Conservation (phyloP, 2,797 vertebrate species). For the Pyrocephalus nanus region DNA sequence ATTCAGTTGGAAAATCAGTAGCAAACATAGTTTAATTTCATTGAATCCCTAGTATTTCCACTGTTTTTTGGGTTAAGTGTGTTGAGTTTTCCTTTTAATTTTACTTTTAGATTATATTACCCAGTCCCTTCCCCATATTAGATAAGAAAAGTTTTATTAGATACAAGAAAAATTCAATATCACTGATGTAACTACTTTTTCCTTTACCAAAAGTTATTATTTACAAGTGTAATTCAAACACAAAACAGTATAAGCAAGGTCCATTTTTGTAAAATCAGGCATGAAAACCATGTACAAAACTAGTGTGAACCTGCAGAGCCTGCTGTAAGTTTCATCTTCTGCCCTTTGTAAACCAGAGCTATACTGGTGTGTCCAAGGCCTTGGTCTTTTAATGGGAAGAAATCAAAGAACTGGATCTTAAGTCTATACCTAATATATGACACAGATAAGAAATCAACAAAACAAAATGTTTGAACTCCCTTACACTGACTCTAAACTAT, state of each 20-base stretch:
- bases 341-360: background rate
- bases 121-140: accelerated
- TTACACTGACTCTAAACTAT: background rate
- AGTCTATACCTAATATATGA: background rate
- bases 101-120: background rate
- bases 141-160: background rate
- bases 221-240: background rate
- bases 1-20: background rate
- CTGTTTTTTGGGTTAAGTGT: background rate
- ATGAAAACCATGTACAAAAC: background rate
- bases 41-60: background rate
- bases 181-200: background rate
- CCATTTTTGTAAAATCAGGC: background rate
- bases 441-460: background rate
- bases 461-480: background rate
- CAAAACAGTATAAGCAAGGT: background rate
- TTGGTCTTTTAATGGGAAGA: background rate
- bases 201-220: background rate
- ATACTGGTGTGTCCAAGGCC: background rate
- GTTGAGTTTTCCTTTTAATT: background rate
- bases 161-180: background rate
- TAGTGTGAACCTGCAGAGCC: background rate
- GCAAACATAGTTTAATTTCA: background rate
- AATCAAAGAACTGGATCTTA: background rate
- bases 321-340: background rate